Evolutionary conservation across 2,888 invertebrate species (phyloP).

Genomic region (Drosophila borealis): DNA sequence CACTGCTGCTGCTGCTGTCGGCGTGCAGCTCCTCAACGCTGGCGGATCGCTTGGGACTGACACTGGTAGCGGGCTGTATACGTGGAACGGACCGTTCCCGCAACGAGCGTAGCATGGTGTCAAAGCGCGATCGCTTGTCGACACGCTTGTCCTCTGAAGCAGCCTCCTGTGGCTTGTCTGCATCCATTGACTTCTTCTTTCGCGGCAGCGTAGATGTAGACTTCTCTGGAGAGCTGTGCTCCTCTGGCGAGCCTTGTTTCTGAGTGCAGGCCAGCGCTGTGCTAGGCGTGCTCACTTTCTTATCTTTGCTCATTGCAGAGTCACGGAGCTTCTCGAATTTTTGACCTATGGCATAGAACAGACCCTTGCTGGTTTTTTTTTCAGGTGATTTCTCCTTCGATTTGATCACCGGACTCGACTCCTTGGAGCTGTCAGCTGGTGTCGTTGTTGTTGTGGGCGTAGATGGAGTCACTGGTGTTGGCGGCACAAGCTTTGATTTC

Average conservation of each 20-base stretch:
- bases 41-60: slow-evolving; percentile 88
- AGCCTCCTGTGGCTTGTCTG: slow-evolving; percentile 35
- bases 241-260: slow-evolving; percentile 75
- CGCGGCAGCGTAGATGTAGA: slow-evolving; percentile 84
- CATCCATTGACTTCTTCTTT: slow-evolving; percentile 82
- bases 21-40: slow-evolving; percentile 89
- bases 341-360: slow-evolving; percentile 91
- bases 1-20: slow-evolving; percentile 48
- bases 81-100: slow-evolving; percentile 89
- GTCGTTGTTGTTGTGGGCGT: slow-evolving; percentile 72
- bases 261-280: slow-evolving; percentile 62
- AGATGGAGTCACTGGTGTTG: slow-evolving; percentile 69
- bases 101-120: slow-evolving; percentile 87
- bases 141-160: slow-evolving; percentile 62
- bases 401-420: slow-evolving; percentile 73
- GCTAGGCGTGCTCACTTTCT: slow-evolving; percentile 56
- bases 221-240: slow-evolving; percentile 56
- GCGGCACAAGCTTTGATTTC: slow-evolving; percentile 80
- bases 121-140: slow-evolving; percentile 85
- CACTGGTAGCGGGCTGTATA: slow-evolving; percentile 86
- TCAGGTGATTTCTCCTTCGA: slow-evolving; percentile 85
- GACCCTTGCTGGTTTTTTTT: slow-evolving; percentile 87
- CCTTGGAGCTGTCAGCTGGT: slow-evolving; percentile 78
- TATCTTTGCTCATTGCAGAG: slow-evolving; percentile 85
- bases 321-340: slow-evolving; percentile 89